These are phyloP conservation scores for Drepana arcuata DNA, from an alignment of 1,140 invertebrate genomes.

Conservation along the genomic window DNA sequence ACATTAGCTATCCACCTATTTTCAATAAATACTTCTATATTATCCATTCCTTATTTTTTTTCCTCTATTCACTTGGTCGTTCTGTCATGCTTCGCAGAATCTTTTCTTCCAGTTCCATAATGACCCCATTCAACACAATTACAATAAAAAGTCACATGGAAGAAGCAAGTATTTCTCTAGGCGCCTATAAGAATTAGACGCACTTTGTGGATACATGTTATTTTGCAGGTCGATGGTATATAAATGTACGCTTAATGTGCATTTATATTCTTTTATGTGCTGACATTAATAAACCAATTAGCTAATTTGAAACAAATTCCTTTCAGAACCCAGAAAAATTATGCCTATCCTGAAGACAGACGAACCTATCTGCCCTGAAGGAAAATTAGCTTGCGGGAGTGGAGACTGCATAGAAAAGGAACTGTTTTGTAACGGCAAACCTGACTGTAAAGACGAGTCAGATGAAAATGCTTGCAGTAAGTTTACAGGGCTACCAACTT, in stretches of 20 bases:
- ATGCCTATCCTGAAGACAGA: slow-evolving; percentile 92
- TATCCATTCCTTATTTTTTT: slow-evolving; percentile 21
- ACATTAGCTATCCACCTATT: slow-evolving; percentile 14
- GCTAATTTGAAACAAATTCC: too few relatives aligned
- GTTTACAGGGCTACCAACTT: too few relatives aligned
- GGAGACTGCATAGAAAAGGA: slow-evolving; percentile 92
- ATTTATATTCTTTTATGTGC: too few relatives aligned
- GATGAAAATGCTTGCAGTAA: slow-evolving; percentile 96
- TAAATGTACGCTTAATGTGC: too few relatives aligned
- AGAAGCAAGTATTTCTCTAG: slow-evolving; percentile 19
- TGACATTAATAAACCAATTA: too few relatives aligned
- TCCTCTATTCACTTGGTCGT: slow-evolving; percentile 39
- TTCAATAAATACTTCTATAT: slow-evolving; percentile 20
- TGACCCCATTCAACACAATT: slow-evolving; percentile 28
- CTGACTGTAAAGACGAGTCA: slow-evolving; percentile 94
- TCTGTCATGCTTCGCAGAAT: slow-evolving; percentile 43
- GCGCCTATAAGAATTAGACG: too few relatives aligned
- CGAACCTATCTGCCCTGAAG: slow-evolving; percentile 90
- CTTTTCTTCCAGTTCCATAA: slow-evolving; percentile 38
- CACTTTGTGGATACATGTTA: too few relatives aligned
- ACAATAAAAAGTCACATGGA: slow-evolving; percentile 32
- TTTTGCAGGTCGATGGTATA: too few relatives aligned
- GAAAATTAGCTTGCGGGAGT: slow-evolving; percentile 90
- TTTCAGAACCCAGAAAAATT: slow-evolving; percentile 88
- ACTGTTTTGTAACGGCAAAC: slow-evolving; percentile 93